These are phyloP conservation scores for Drosophila ohnishii DNA, from an alignment of 1,140 invertebrate genomes.

Conservation along the genomic window DNA sequence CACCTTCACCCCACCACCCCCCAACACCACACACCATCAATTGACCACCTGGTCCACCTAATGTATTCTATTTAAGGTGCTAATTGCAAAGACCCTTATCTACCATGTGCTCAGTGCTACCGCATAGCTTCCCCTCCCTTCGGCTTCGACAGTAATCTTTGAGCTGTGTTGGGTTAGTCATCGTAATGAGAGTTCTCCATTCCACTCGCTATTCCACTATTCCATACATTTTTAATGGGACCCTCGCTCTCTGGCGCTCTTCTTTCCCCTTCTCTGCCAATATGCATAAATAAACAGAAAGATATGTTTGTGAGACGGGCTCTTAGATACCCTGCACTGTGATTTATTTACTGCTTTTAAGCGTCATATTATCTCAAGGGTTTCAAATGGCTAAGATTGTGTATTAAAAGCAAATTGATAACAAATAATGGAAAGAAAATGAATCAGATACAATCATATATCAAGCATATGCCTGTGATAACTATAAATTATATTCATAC, in stretches of 20 bases:
- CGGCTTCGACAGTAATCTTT: slow-evolving; percentile 1
- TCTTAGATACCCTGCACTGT: slow-evolving; percentile 12
- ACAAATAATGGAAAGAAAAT: background rate
- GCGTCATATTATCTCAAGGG: background rate
- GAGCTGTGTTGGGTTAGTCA: slow-evolving; percentile 37
- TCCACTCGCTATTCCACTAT: slow-evolving; percentile 18
- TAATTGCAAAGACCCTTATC: slow-evolving; percentile 56
- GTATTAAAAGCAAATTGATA: background rate
- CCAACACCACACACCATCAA: background rate
- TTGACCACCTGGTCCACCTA: slow-evolving; percentile 47
- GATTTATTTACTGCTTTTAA: slow-evolving; percentile 1
- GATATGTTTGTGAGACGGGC: background rate
- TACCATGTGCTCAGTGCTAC: slow-evolving; percentile 36
- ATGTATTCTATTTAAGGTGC: slow-evolving; percentile 59
- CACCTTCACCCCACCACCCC: slow-evolving; percentile 21
- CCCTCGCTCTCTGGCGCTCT: slow-evolving; percentile 7
- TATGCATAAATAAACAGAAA: slow-evolving; percentile 31
- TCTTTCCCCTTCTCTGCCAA: slow-evolving; percentile 3
- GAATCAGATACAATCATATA: too few species aligned
- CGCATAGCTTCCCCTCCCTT: background rate
- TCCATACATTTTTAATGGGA: slow-evolving; percentile 45
- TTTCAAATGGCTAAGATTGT: background rate
- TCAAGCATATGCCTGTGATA: background rate
- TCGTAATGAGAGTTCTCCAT: slow-evolving; percentile 24
- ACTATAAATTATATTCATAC: background rate